Percentiles rank a stretch among this genome's conserved stretches.
Evolutionary conservation across 1,140 invertebrate genomes (phyloP).

Genomic region (Scylla paramamosain): DNA sequence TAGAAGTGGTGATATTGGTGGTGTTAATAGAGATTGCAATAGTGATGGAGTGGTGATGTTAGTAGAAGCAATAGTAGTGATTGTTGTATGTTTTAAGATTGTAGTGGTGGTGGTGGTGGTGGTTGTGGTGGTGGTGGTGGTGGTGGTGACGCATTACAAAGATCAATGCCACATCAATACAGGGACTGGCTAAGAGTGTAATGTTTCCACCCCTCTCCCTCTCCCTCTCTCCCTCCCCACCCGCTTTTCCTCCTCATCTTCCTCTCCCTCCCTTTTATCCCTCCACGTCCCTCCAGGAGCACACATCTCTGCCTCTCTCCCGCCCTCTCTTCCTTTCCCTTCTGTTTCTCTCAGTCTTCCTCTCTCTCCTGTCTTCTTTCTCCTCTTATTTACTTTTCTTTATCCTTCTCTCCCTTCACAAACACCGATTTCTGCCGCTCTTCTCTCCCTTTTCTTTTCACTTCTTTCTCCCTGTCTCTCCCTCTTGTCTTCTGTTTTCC

Average conservation of each 20-base stretch:
- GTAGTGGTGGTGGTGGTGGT: not conserved
- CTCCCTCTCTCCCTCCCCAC: constrained; percentile 32
- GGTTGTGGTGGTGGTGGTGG: not conserved
- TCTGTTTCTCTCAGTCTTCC: too few relatives aligned
- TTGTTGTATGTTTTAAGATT: not conserved
- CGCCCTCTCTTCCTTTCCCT: not conserved
- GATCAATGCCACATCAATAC: not conserved
- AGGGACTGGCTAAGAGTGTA: not conserved
- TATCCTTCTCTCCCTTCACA: too few relatives aligned
- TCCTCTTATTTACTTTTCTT: too few relatives aligned
- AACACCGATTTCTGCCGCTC: too few relatives aligned
- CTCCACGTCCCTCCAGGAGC: not conserved
- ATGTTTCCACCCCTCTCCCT: not conserved
- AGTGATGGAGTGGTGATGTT: not conserved
- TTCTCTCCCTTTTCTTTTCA: not conserved
- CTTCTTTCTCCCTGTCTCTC: not conserved
- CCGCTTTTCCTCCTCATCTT: not conserved
- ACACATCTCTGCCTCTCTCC: not conserved
- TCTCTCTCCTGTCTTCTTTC: not conserved
- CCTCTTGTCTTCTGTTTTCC: too few relatives aligned
- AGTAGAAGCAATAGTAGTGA: not conserved
- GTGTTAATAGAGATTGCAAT: not conserved
- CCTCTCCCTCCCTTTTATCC: not conserved
- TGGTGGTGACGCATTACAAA: not conserved
- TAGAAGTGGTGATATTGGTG: not conserved